These are phyloP conservation scores for Lutraria lutraria DNA, from an alignment of 2,888 invertebrate species.

Conservation along the genomic window DNA sequence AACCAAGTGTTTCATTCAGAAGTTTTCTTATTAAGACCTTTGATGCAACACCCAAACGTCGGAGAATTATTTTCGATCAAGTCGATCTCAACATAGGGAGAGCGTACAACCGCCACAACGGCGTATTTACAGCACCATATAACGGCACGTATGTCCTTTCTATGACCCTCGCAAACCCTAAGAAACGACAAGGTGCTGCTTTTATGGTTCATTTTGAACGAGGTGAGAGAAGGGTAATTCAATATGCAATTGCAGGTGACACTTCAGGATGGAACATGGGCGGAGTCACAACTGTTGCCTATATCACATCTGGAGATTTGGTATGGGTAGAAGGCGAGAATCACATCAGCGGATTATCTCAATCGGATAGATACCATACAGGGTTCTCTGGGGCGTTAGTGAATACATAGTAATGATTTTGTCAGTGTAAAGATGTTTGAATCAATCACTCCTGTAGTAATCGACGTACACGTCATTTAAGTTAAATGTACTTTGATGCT, in stretches of 20 bases:
- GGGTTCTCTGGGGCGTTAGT: too few relatives aligned
- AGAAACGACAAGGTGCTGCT: neutral
- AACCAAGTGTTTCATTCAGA: conserved; percentile 30
- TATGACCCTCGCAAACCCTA: conserved; percentile 29
- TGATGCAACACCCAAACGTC: neutral
- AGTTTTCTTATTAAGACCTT: neutral
- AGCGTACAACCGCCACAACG: neutral
- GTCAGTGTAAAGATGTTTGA: too few relatives aligned
- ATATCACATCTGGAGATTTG: neutral
- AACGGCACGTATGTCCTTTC: conserved; percentile 41
- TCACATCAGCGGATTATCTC: neutral
- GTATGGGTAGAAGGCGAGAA: conserved; percentile 37
- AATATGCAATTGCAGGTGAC: conserved; percentile 20
- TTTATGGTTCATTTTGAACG: conserved; percentile 42
- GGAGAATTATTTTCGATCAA: conserved; percentile 18
- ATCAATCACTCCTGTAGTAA: too few relatives aligned
- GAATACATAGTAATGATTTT: too few relatives aligned
- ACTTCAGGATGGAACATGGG: conserved; percentile 28
- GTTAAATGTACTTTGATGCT: too few relatives aligned
- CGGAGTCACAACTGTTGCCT: conserved; percentile 9
- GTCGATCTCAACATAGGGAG: conserved; percentile 24
- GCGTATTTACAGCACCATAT: conserved; percentile 30
- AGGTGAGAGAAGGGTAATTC: neutral
- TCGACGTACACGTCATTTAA: too few relatives aligned
- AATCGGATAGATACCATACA: too few relatives aligned